These are phyloP conservation scores for Ochotona princeps DNA, from an alignment of 2,113 vertebrate genomes.

Conservation along the genomic window DNA sequence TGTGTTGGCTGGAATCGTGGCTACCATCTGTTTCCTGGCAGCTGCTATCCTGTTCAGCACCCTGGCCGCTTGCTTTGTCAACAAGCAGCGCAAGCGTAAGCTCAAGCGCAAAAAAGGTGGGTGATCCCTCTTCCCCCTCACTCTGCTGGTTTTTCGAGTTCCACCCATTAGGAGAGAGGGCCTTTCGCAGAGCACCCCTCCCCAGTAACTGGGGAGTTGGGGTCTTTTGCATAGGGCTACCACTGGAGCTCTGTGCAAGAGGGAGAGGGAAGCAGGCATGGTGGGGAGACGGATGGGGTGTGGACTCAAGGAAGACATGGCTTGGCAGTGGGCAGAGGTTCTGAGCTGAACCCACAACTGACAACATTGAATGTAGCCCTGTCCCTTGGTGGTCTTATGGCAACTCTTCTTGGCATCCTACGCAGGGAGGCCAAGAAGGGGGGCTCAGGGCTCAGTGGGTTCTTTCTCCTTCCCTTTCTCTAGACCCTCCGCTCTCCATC, in stretches of 20 bases:
- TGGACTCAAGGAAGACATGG: not conserved
- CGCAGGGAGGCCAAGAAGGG: too few species aligned
- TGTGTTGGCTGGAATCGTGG: constrained; percentile 97
- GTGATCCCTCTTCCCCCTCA: constrained; percentile 3
- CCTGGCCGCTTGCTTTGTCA: constrained; percentile 98
- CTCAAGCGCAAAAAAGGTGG: constrained; percentile 98
- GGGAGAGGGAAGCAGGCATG: not conserved
- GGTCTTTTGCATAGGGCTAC: not conserved
- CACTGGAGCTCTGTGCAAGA: not conserved
- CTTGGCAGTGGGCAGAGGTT: not conserved
- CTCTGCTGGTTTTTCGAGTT: not conserved
- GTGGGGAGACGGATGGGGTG: not conserved
- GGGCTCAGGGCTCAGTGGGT: constrained; percentile 72
- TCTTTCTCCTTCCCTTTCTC: constrained; percentile 81
- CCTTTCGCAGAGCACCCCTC: not conserved
- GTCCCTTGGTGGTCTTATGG: not conserved
- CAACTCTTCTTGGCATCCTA: fast-evolving
- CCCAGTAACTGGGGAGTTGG: not conserved
- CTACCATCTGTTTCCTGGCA: constrained; percentile 98
- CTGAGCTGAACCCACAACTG: too few species aligned
- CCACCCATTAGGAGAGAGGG: not conserved
- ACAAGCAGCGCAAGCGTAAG: constrained; percentile 98
- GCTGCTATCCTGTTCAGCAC: constrained; percentile 98
- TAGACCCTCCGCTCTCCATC: constrained; percentile 99
- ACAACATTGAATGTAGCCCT: fast-evolving